These are phyloP conservation scores for Trichogramma pretiosum DNA, from an alignment of 1,140 invertebrate species.

Conservation along the genomic window DNA sequence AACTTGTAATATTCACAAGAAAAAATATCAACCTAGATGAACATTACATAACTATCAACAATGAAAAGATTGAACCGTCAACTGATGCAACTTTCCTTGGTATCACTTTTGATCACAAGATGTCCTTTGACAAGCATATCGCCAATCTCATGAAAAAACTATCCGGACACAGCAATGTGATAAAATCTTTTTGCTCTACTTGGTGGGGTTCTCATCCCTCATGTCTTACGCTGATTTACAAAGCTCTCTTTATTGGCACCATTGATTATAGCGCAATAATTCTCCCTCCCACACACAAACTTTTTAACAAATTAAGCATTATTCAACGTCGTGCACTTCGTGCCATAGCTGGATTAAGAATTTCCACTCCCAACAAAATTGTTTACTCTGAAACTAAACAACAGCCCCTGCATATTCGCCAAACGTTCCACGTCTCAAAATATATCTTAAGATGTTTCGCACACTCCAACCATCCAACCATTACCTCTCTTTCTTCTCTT, in stretches of 20 bases:
- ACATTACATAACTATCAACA: not conserved
- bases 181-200: not conserved
- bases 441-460: not conserved
- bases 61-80: not conserved
- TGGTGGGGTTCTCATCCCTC: not conserved
- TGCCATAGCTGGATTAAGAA: not conserved
- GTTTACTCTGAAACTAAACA: not conserved
- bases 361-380: not conserved
- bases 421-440: not conserved
- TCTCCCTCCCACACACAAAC: not conserved
- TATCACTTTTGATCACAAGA: not conserved
- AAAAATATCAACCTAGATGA: not conserved
- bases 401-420: not conserved
- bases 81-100: not conserved
- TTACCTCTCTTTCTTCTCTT: not conserved
- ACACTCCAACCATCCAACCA: not conserved
- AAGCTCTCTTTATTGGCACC: not conserved
- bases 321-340: not conserved
- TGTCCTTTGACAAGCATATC: not conserved
- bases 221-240: not conserved
- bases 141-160: not conserved
- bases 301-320: not conserved
- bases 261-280: not conserved
- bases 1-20: not conserved
- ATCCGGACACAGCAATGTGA: not conserved